Evolutionary conservation across 1,140 invertebrate genomes (phyloP).

Genomic region (Anadara kagoshimensis): DNA sequence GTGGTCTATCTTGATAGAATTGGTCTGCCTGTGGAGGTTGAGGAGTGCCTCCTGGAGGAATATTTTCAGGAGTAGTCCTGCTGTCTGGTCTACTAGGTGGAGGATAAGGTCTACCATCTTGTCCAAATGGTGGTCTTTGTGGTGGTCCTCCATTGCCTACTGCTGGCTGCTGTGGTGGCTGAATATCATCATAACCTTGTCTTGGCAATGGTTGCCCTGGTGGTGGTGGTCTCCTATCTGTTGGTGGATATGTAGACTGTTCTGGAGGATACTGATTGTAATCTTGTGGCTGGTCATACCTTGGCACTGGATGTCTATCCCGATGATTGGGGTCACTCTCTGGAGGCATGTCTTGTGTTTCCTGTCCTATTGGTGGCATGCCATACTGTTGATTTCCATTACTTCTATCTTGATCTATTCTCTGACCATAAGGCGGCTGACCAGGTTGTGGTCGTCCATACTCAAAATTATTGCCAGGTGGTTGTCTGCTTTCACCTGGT

Average conservation of each 20-base stretch:
- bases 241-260: not conserved
- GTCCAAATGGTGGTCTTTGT: slow-evolving; percentile 2
- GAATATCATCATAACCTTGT: not conserved
- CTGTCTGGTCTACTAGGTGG: not conserved
- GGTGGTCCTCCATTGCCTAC: slow-evolving; percentile 15
- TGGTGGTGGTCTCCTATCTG: not conserved
- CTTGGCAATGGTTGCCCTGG: not conserved
- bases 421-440: slow-evolving; percentile 1
- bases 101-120: slow-evolving; percentile 3
- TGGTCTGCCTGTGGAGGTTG: too few relatives aligned
- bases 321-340: not conserved
- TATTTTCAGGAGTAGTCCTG: not conserved
- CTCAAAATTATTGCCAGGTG: not conserved
- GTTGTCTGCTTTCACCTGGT: not conserved
- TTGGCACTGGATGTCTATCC: not conserved
- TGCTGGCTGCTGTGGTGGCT: slow-evolving; percentile 1
- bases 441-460: not conserved
- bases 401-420: not conserved
- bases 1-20: too few relatives aligned
- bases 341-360: not conserved
- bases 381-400: not conserved
- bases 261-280: not conserved
- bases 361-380: not conserved
- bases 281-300: not conserved
- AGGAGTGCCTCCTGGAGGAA: not conserved